These are phyloP conservation scores for Corythornis vintsioides DNA, from an alignment of 2,113 vertebrate genomes.

Conservation along the genomic window DNA sequence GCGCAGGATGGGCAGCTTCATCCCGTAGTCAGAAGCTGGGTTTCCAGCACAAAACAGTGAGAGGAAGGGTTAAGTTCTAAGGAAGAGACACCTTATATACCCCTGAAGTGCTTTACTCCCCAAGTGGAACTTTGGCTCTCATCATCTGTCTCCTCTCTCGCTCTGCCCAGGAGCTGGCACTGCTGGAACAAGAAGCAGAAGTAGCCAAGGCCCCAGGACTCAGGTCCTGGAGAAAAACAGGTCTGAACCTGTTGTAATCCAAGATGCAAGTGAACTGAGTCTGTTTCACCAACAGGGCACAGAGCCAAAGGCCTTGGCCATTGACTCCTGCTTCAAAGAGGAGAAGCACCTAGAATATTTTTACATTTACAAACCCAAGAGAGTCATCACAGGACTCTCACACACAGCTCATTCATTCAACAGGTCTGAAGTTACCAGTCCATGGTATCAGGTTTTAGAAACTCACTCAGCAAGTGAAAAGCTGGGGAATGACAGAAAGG, in stretches of 20 bases:
- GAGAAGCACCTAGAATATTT: neutral
- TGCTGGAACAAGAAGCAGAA: neutral
- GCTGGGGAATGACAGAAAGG: neutral
- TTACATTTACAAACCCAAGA: neutral
- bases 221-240: neutral
- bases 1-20: constrained; percentile 93
- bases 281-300: neutral
- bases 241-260: neutral
- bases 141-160: neutral
- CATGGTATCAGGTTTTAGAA: neutral
- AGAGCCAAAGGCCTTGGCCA: neutral
- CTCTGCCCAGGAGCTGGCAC: neutral
- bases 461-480: neutral
- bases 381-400: neutral
- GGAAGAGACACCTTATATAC: neutral
- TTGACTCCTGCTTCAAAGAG: neutral
- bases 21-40: constrained; percentile 94
- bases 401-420: neutral
- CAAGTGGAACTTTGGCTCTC: fast-evolving
- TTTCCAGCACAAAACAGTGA: neutral
- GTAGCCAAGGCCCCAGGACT: neutral
- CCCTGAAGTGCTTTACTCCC: neutral
- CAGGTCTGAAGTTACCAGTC: neutral
- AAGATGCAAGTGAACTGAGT: neutral
- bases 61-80: neutral